Evolutionary conservation across 2,888 invertebrate genomes (phyloP), one percentile per base, ranked within the genome.

Genomic region (Heteromurus nitidus): DNA sequence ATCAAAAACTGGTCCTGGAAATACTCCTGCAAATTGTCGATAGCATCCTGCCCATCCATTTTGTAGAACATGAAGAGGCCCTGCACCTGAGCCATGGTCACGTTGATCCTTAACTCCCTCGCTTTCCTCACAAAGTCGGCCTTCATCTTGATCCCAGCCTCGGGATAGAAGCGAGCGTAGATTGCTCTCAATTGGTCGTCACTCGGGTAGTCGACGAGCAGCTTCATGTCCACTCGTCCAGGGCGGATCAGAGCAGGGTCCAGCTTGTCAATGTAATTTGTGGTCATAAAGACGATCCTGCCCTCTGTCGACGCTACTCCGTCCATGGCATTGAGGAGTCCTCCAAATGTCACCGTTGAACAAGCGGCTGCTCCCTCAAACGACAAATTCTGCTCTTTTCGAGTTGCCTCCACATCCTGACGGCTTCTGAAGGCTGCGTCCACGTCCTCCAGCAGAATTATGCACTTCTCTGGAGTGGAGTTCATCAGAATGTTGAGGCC

Each of bases 161-260:
- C 77, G 2, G 77, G 77, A 89, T 96, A 98, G 90, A 99, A 98
- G 84, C 95, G 91, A 68, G 92, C 90, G 89, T 95, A 98, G 96
- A 99, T 97, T 85, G 93, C 91, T 88, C 93, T 92, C 22, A 98
- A 90, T 90, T 99, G 98, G 88, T 92, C 91, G 74, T 90, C 89
- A 55, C 93, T 93, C 88, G 96, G 97, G 87, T 90, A 90, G 85
- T 92, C 96, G 47, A 98, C 94, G 88, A 93, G 94, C 89, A 97
- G 95, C 89, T 96, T 97, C 84, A 96, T 89, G 88, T 99, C 99
- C 0, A 99, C 96, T 86, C 99, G 91, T 0, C 99, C 98, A 0
- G 99, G 98, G 85, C 99, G 91, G 77, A 99, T 95, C 53, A 99
- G 90, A 0, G 99, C 99, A 77, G 96, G 95, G 90, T 99, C 99